These are phyloP conservation scores for Macrophya annulata DNA, from an alignment of 2,888 invertebrate genomes.

Conservation along the genomic window DNA sequence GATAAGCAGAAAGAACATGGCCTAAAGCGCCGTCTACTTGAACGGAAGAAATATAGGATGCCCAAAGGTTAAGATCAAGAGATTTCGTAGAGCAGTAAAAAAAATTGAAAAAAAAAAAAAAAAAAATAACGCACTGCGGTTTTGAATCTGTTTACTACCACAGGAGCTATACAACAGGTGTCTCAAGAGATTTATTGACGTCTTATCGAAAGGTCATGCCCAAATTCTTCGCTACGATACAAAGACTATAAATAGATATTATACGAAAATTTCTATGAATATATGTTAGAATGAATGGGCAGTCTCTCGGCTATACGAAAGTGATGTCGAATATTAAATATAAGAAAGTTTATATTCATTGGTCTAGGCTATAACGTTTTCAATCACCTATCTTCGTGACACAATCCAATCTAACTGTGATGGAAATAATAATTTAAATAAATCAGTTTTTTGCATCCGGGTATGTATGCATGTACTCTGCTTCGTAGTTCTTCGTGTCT, in stretches of 20 bases:
- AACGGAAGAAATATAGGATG: neutral
- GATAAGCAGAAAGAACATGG: neutral
- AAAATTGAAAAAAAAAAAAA: neutral
- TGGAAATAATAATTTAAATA: neutral
- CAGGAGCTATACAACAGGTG: neutral
- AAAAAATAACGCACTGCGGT: neutral
- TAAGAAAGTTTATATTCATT: neutral
- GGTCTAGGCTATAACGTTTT: neutral
- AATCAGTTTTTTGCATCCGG: neutral
- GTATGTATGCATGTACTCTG: neutral
- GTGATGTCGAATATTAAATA: neutral
- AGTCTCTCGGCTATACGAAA: neutral
- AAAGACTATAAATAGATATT: slow-evolving; percentile 1
- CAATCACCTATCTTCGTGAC: neutral
- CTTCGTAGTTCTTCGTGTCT: neutral
- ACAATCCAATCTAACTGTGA: neutral
- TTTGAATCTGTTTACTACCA: neutral
- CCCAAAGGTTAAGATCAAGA: neutral
- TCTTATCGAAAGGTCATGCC: neutral
- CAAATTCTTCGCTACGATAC: slow-evolving; percentile 12
- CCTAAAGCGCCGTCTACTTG: neutral
- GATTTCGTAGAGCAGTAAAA: neutral
- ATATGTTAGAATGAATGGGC: neutral
- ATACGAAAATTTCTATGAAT: neutral
- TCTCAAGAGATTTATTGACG: neutral